phyloP scores from a whole-genome alignment of 1,140 invertebrate genomes.

The Rhyacophila brunnea region DNA sequence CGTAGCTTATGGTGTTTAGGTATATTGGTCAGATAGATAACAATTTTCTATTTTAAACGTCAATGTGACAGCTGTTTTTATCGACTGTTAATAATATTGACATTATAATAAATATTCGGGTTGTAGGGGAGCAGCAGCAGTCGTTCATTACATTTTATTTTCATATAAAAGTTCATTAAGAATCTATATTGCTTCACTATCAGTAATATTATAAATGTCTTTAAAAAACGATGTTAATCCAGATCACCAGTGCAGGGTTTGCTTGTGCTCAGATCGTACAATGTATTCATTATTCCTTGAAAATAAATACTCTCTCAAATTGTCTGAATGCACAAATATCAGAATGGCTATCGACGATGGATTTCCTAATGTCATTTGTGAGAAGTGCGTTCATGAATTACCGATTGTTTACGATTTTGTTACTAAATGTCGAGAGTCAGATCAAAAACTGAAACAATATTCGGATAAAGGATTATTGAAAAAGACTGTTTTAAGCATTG shows the following conservation, averaged over 20 bases:
- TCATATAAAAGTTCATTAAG: no score
- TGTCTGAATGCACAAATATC: slow-evolving; percentile 10
- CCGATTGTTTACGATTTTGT: slow-evolving; percentile 11
- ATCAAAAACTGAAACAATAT: slow-evolving; percentile 8
- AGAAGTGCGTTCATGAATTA: slow-evolving; percentile 4
- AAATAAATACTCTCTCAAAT: background rate
- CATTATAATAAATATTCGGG: no score
- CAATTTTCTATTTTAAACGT: no score
- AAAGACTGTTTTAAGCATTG: background rate
- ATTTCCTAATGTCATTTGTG: slow-evolving; percentile 14
- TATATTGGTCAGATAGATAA: no score
- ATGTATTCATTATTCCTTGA: slow-evolving; percentile 16
- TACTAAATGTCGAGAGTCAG: slow-evolving; percentile 11
- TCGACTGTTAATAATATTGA: no score
- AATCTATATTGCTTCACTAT: no score
- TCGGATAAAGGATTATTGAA: background rate
- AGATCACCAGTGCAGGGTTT: slow-evolving; percentile 4
- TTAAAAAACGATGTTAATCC: background rate
- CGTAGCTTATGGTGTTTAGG: no score
- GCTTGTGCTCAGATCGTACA: background rate
- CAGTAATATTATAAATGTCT: no score
- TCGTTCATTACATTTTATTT: no score
- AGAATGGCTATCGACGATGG: slow-evolving; percentile 13
- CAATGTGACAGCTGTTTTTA: no score
- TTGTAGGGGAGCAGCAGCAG: no score